Base-by-base conservation (phyloP, 2,797 vertebrate genomes). In the Calcarius lapponicus region DNA sequence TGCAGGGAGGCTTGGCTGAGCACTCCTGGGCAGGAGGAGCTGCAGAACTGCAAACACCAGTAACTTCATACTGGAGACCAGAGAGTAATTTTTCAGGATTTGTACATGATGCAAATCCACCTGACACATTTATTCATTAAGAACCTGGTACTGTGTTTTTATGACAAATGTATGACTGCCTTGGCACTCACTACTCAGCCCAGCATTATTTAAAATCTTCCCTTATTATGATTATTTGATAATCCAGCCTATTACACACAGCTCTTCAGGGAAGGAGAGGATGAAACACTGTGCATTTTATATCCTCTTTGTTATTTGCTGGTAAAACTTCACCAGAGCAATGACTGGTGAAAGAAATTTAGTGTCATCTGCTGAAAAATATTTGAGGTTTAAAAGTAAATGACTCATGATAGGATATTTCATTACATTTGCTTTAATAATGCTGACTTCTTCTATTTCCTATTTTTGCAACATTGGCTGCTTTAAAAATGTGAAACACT, bases 341-440 rank as follows among this genome's bases (percentile, higher is more conserved):
- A 72, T 50, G 76, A 88, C 36, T 56, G 54, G 43, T 15, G 21
- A 42, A 90, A 79, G n/a, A 88, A 88, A 87, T 61, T 26, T 14
- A 75, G 72, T 56, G 48, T 43, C 36, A 86, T 72, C 85, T 72
- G 54, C 80, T 90, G 43, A 92, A 81, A 86, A 80, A 29, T 10
- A 51, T 31, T 75, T 91, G 82, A 94, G 62, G 58, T 66, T 91
- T 95, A 48, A 40, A 83, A 79, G 70, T 80, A 75, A 89, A 69
- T 91, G 87, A 90, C 45, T 94, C 62, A 51, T 17, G 64, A 73
- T 70, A 40, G 40, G 51, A 15, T 73, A 72, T 65, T 91, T 95
- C 32, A 32, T 79, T 87, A 65, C 70, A 43, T 72, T 86, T 75
- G 58, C 47, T 62, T 89, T 84, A 91, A 60, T 72, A 92, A 80